Evolutionary conservation across 92 coral and sea anemone species (phyloP).

Genomic region (Phenganax subtilis): DNA sequence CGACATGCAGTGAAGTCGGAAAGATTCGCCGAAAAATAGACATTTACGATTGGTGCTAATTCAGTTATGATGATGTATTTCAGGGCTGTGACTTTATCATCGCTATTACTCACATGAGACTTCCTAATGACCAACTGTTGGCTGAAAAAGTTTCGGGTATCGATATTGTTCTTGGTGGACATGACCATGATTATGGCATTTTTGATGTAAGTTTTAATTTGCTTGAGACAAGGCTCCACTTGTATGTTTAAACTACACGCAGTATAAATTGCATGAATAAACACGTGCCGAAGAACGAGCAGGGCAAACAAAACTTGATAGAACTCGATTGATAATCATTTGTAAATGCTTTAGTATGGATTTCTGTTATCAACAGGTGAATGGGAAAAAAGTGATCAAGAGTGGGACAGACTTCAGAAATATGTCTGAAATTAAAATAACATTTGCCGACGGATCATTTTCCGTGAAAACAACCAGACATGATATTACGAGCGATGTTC

Average conservation of each 20-base stretch:
- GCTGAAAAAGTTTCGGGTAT: conserved; percentile 68
- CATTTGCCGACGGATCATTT: conserved; percentile 59
- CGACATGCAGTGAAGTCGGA: too few relatives aligned
- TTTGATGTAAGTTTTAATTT: conserved; percentile 44
- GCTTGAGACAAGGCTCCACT: background rate
- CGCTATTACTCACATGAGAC: conserved; percentile 89
- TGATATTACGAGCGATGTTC: conserved; percentile 69
- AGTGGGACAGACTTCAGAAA: conserved; percentile 93
- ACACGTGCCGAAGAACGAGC: too few relatives aligned
- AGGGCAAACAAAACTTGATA: too few relatives aligned
- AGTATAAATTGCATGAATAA: too few relatives aligned
- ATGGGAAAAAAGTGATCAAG: conserved; percentile 69
- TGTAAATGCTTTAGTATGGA: background rate
- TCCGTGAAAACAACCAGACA: conserved; percentile 51
- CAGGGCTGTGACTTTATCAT: conserved; percentile 82
- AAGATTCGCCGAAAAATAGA: too few relatives aligned
- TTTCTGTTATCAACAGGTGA: conserved; percentile 41
- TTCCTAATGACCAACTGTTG: conserved; percentile 72
- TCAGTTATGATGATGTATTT: background rate
- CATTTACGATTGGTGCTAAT: background rate
- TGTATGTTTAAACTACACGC: background rate
- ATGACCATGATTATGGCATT: conserved; percentile 78
- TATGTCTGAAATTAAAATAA: conserved; percentile 58
- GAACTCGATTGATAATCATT: too few relatives aligned
- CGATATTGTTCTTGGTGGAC: conserved; percentile 82